These are phyloP conservation scores for Azorinus chamasolen DNA, from an alignment of 2,888 invertebrate species.

Conservation along the genomic window DNA sequence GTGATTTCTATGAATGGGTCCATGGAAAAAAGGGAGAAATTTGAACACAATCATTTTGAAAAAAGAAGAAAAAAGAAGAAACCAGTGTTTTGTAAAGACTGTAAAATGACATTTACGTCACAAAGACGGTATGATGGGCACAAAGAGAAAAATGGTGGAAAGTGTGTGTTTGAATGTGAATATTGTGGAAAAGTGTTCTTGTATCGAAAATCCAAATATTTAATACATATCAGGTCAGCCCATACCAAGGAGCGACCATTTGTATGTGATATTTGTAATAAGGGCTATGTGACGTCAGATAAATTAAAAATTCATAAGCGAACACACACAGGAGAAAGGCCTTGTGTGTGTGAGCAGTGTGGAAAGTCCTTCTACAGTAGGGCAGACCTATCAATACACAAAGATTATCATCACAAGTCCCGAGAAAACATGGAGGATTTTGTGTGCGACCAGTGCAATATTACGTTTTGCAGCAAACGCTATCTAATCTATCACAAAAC, in stretches of 20 bases:
- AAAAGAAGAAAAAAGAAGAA: slow-evolving; percentile 18
- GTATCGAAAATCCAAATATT: slow-evolving; percentile 38
- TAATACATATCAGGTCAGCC: slow-evolving; percentile 38
- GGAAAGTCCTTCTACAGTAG: slow-evolving; percentile 39
- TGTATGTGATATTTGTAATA: slow-evolving; percentile 46
- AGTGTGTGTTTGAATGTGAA: slow-evolving; percentile 48
- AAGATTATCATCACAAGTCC: slow-evolving; percentile 41
- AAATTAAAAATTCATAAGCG: slow-evolving; percentile 52
- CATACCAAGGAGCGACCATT: slow-evolving; percentile 51
- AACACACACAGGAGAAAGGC: slow-evolving; percentile 50
- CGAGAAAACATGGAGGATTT: slow-evolving; percentile 24
- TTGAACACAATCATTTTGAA: neutral
- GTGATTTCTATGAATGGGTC: neutral
- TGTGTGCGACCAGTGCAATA: slow-evolving; percentile 35
- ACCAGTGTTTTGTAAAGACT: slow-evolving; percentile 36
- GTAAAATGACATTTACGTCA: slow-evolving; percentile 45
- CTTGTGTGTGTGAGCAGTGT: slow-evolving; percentile 56
- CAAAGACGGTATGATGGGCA: slow-evolving; percentile 33
- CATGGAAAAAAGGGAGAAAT: neutral
- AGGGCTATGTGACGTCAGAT: slow-evolving; percentile 51
- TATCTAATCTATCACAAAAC: slow-evolving; percentile 51
- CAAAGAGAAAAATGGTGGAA: slow-evolving; percentile 44
- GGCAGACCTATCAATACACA: slow-evolving; percentile 38
- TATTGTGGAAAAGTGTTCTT: slow-evolving; percentile 47
- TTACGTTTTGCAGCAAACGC: slow-evolving; percentile 48